Conservation (phyloP, 2,113 vertebrate genomes). For the Ranitomeya imitator region DNA sequence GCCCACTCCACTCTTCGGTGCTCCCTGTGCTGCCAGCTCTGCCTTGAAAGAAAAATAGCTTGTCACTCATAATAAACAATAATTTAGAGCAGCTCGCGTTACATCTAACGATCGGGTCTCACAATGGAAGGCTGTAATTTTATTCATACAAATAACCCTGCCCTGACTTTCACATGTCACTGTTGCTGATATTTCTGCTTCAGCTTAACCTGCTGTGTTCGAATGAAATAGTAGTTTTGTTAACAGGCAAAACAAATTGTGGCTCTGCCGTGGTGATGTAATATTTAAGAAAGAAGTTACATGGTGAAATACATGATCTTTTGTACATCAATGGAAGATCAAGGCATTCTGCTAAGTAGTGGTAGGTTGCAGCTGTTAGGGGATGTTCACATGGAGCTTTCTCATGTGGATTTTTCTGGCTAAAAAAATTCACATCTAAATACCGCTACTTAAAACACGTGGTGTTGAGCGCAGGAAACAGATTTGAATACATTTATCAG, state of each 20-base stretch:
- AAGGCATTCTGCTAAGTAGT: not conserved
- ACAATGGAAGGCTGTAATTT: constrained; percentile 51
- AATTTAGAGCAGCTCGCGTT: constrained; percentile 48
- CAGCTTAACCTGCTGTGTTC: not conserved
- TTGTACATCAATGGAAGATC: not conserved
- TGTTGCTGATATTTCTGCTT: constrained; percentile 23
- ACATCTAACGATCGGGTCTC: constrained; percentile 43
- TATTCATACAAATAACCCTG: constrained; percentile 52
- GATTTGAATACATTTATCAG: too few relatives aligned
- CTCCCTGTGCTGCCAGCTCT: not conserved
- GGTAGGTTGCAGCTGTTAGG: not conserved
- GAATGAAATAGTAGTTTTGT: too few relatives aligned
- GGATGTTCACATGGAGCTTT: too few relatives aligned
- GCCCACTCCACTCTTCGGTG: not conserved
- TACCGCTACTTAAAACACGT: too few relatives aligned
- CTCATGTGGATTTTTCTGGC: too few relatives aligned
- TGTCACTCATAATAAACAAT: constrained; percentile 58
- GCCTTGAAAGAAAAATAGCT: constrained; percentile 47
- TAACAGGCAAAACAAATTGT: not conserved
- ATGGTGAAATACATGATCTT: not conserved
- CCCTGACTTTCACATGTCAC: constrained; percentile 49
- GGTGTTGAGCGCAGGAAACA: too few relatives aligned
- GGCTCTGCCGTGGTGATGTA: not conserved
- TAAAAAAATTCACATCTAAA: too few relatives aligned
- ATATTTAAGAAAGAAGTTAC: not conserved